Evolutionary conservation across 37 sponge, comb jelly and placozoan species (phyloP).

Genomic region (Oscarella lobularis): DNA sequence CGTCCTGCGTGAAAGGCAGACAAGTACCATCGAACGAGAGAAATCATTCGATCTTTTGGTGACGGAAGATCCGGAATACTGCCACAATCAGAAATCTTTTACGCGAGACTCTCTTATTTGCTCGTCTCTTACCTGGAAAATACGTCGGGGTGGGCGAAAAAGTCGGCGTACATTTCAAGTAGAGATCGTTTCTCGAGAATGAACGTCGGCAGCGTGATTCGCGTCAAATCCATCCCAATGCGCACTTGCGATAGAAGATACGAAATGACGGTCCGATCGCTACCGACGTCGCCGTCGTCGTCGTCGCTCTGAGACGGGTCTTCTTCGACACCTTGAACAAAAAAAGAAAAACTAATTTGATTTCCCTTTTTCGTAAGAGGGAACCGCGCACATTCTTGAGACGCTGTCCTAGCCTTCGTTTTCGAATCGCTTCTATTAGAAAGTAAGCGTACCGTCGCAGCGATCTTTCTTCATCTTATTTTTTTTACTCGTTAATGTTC

Average conservation of each 20-base stretch:
- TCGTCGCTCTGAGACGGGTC: not conserved
- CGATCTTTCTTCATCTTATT: not conserved
- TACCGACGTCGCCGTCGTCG: not conserved
- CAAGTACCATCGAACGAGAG: constrained; percentile 60
- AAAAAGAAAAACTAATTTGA: too few relatives aligned
- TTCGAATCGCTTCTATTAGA: too few relatives aligned
- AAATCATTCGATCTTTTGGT: constrained; percentile 68
- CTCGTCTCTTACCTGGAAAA: constrained; percentile 59
- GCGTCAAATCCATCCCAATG: constrained; percentile 94
- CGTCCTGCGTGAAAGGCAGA: constrained; percentile 94
- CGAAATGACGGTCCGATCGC: constrained; percentile 76
- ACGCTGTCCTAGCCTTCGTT: not conserved
- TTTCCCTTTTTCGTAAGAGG: too few relatives aligned
- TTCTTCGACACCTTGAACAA: too few relatives aligned
- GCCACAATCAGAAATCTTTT: not conserved
- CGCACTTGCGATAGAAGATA: constrained; percentile 85
- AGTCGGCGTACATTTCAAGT: constrained; percentile 98
- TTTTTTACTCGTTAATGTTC: too few relatives aligned
- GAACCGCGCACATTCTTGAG: not conserved
- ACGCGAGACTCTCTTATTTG: not conserved
- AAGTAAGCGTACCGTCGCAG: too few relatives aligned
- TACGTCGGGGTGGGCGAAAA: constrained; percentile 89
- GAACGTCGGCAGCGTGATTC: constrained; percentile 83
- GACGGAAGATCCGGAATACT: constrained; percentile 51
- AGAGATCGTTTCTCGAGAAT: constrained; percentile 97